Base-by-base conservation (phyloP, 2,888 invertebrate species). In the Campoletis raptor region DNA sequence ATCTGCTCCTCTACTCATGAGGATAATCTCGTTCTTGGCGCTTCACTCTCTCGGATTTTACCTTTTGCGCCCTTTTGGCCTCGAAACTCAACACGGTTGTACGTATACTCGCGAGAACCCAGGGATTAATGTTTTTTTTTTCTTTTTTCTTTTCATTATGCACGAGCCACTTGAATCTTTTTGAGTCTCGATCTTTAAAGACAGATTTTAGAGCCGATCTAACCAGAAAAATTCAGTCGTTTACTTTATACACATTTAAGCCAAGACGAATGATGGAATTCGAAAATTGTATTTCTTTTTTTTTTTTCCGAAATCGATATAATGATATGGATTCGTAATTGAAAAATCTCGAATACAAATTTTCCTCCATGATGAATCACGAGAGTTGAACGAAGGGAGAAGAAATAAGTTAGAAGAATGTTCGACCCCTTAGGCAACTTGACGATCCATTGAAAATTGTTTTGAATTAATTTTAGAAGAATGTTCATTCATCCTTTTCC, bases 21-120 rank as follows among this genome's bases (percentile, higher is more conserved):
- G 83, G 86, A 83, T 81, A 86, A 86, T 83, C 81, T 86, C 86
- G 67, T 79, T 70, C 80, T 61, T 66, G 66, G 18, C 80, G 83
- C 72, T 72, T 57, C 73, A 73, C 81, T 61, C 70, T 61, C 45
- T 72, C 74, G 30, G 76, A 72, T 48, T 77, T 54, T 67, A 30
- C n/a, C 67, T 73, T 66, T 77, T 42, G 52, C 64, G 45, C 83
- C 15, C n/a, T 74, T 57, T 45, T 79, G 54, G 12, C 24, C 18
- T 64, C 70, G 66, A 80, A 52, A 57, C 21, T 78, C 66, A 45
- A 37, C 36, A 80, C 54, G 36, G 42, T 57, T 7, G 73, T 67
- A 40, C 42, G 40, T 78, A 82, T 57, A 78, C 72, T 61, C 80
- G 52, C 57, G 72, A 57, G 67, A 81, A 77, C 80, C 73, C 42